Evolutionary conservation across 2,888 invertebrate genomes (phyloP), one percentile per base, ranked within the genome.

Genomic region (Chloromyia formosa): DNA sequence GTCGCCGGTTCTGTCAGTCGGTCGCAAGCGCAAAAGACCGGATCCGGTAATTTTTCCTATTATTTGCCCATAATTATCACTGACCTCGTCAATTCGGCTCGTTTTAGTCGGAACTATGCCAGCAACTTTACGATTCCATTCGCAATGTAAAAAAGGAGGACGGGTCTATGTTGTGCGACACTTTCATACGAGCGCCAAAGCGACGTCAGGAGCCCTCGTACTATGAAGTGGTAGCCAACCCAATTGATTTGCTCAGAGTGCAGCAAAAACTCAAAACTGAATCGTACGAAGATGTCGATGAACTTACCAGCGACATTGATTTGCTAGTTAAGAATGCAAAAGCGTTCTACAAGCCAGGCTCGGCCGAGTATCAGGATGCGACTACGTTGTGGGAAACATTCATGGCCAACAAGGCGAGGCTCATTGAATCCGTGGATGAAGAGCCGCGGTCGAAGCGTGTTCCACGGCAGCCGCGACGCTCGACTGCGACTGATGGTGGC

Each of bases 261-360:
- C 97, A 98, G 84, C 97, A 97, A 82, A 98, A 98, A 84, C 86
- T 98, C 10, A 97, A 97, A 89, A 97, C 95, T 0, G 98, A 98
- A 80, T 97, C 97, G 73, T 99, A 99, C 84, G 93, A 94, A 79
- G 96, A 96, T 82, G 89, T 98, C 79, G 96, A 97, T 40, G 96
- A 97, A 82, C 87, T 99, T 77, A 91, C 95, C 53, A 89, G 90
- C 9, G 98, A 99, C 83, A 91, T 99, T 79, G 94, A 96, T 81
- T 88, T 97, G 45, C 89, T 99, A 81, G 93, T 97, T 35, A 94
- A 91, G 80, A 99, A 99, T 87, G 96, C 98, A 0, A 96, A 96
- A 84, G 93, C 94, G 9, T 98, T 96, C 87, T 98, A 98, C 84
- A 97, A 96, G 87, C 88, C 91, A 16, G 93, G 91, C 69, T 90